Evolutionary conservation across 2,113 vertebrate genomes (phyloP).

Genomic region (Cheirogaleus medius): DNA sequence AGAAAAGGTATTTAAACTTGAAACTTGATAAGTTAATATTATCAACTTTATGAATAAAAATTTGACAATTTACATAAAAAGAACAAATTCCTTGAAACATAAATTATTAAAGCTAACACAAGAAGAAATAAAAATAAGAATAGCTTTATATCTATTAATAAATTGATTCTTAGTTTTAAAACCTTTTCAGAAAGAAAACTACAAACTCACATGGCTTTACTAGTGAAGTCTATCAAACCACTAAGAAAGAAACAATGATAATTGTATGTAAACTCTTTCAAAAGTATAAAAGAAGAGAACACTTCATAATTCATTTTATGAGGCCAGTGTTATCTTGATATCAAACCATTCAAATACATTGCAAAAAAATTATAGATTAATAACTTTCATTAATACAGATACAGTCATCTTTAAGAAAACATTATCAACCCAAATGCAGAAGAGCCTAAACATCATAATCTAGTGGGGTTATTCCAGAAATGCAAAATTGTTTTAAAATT

Average conservation of each 20-base stretch:
- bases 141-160: background rate
- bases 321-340: background rate
- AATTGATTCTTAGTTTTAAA: background rate
- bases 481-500: background rate
- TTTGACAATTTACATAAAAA: background rate
- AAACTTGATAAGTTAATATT: background rate
- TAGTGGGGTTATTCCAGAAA: background rate
- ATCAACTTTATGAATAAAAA: background rate
- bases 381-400: background rate
- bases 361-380: background rate
- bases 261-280: background rate
- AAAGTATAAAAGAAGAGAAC: background rate
- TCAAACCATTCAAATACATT: background rate
- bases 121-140: background rate
- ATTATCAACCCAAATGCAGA: background rate
- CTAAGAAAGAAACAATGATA: background rate
- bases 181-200: background rate
- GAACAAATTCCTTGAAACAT: background rate
- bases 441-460: background rate
- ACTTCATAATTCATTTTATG: background rate
- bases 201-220: background rate
- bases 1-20: background rate
- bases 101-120: background rate
- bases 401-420: background rate
- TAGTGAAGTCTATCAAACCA: background rate